Conservation (phyloP, 2,888 invertebrate species). For the Cataglyphis altisquamis region DNA sequence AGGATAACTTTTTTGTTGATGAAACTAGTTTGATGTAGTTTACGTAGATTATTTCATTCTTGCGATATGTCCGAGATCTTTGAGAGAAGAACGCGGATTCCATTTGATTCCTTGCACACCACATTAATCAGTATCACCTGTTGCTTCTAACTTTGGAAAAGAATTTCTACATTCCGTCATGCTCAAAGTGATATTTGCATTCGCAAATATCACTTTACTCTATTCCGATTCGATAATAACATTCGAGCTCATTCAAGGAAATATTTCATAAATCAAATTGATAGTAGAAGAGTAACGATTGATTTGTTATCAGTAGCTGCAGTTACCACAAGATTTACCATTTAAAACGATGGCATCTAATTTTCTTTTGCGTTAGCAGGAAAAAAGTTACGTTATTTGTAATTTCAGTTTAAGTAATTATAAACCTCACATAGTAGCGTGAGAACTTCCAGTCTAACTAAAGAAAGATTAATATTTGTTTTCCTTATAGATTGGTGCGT, state of each 20-base stretch:
- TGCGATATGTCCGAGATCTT: background rate
- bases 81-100: background rate
- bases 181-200: background rate
- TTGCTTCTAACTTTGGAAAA: slow-evolving; percentile 41
- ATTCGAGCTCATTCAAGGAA: background rate
- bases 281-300: background rate
- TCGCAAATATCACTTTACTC: background rate
- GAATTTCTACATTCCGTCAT: slow-evolving; percentile 39
- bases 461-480: slow-evolving; percentile 21
- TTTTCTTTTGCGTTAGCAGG: background rate
- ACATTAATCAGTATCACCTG: slow-evolving; percentile 52
- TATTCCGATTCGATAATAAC: background rate
- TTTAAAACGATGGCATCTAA: background rate
- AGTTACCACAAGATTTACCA: background rate
- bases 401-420: background rate
- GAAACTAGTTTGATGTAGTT: background rate
- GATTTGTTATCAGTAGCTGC: background rate
- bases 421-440: background rate
- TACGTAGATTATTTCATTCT: background rate
- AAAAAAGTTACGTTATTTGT: background rate
- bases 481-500: slow-evolving; percentile 70
- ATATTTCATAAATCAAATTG: slow-evolving; percentile 1
- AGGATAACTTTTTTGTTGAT: background rate
- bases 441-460: background rate
- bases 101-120: slow-evolving; percentile 21